phyloP scores from a whole-genome alignment of 1,140 invertebrate species.

The Bombus pascuorum region DNA sequence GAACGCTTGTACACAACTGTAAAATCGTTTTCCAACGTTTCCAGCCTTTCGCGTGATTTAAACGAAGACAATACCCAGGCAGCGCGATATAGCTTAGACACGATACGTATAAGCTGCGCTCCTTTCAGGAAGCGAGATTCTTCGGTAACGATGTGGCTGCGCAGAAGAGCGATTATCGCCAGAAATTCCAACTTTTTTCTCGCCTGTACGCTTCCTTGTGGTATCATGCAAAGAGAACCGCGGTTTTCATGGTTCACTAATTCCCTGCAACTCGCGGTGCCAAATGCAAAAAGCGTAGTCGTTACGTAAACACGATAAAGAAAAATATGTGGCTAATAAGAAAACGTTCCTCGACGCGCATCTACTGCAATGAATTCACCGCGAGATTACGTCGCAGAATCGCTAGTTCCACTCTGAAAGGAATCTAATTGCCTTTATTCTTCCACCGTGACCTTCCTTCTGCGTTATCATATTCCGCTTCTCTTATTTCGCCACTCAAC shows the following conservation, averaged over 20 bases:
- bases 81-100: not conserved
- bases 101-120: not conserved
- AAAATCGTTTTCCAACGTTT: too few relatives aligned
- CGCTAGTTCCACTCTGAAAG: not conserved
- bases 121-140: not conserved
- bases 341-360: not conserved
- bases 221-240: constrained; percentile 43
- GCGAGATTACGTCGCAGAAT: not conserved
- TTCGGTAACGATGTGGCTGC: not conserved
- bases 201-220: not conserved
- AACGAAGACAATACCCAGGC: not conserved
- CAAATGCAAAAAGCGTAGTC: not conserved
- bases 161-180: not conserved
- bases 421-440: constrained; percentile 12
- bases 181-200: constrained; percentile 17
- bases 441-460: not conserved
- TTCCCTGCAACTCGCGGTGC: not conserved
- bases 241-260: constrained; percentile 48
- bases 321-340: not conserved
- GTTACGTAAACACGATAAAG: constrained; percentile 32
- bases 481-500: not conserved
- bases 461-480: not conserved
- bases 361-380: not conserved
- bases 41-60: not conserved
- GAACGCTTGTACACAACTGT: too few relatives aligned